Percentiles rank a stretch among this genome's conserved stretches.
phyloP scores from a whole-genome alignment of 2,797 vertebrate genomes.

The Hirundo rustica region DNA sequence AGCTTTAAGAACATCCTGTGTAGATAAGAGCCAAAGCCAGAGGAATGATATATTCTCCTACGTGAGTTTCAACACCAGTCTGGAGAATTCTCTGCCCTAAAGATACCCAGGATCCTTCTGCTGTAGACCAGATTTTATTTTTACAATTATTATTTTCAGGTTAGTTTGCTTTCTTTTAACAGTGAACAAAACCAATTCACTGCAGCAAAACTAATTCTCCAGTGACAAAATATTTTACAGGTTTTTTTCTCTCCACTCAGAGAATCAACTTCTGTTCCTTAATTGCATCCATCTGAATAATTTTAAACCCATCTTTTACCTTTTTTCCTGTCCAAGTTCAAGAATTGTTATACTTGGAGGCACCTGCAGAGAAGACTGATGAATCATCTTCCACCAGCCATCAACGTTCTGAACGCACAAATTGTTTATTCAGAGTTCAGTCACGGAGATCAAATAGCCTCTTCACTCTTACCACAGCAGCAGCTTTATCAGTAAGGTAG shows the following conservation, averaged over 20 bases:
- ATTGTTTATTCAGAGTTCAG: background rate
- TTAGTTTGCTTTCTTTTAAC: background rate
- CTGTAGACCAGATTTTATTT: background rate
- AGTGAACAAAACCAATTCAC: background rate
- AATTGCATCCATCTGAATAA: background rate
- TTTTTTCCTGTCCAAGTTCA: background rate
- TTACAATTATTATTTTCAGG: background rate
- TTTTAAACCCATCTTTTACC: background rate
- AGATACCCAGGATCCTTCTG: background rate
- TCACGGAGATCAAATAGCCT: background rate
- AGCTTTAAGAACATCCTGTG: background rate
- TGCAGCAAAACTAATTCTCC: background rate
- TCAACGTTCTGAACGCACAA: background rate
- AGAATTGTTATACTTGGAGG: background rate
- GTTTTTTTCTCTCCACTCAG: background rate
- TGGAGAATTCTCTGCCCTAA: background rate
- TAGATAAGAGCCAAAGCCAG: background rate
- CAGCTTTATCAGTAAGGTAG: background rate
- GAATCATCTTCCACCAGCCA: background rate
- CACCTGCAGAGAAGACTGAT: background rate
- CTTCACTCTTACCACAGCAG: background rate
- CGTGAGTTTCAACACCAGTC: background rate
- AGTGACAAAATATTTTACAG: background rate
- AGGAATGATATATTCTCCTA: background rate
- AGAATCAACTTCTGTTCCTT: background rate